Base-by-base conservation (phyloP, 2,888 invertebrate species). In the Nomada goodeniana region DNA sequence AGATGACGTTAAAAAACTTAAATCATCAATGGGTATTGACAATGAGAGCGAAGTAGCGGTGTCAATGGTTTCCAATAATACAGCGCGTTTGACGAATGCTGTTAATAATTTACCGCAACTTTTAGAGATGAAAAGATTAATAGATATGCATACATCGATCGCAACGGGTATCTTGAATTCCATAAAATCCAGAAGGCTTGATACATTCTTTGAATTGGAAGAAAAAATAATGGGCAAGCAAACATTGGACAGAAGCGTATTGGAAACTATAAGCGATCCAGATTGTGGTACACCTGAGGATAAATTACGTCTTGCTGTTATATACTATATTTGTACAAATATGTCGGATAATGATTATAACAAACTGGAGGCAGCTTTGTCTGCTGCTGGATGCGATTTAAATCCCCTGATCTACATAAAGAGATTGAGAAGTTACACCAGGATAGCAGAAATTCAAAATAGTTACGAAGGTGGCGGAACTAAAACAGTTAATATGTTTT, bases 91-190 rank as follows among this genome's bases (percentile, higher is more conserved):
- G 29, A 99, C 99, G 0, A 98, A 96, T 80, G 99, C 99, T 29
- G 98, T 99, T 11, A 98, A 98, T 93, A 99, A 98, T 0, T 95
- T 99, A 89, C 99, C 99, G 0, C 99, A 99, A 92, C 95, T 99
- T 42, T 96, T 99, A 94, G 99, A 99, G 94, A 98, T 98, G 95
- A 99, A 99, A 94, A 95, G 99, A 55, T 95, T 99, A 18, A 98
- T 99, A 89, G 99, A 99, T 92, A 98, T 99, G 98, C 99, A 99
- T 93, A 99, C 99, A 36, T 99, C 98, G 86, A 97, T 99, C 84
- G 99, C 99, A 3, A 99, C 99, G 94, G 96, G 97, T 96, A 92
- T 98, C 87, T 94, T 98, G 76, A 97, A 98, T 94, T 95, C 95
- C 69, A 98, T 98, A 63, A 98, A 99, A 95, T 96, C 96, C 0